These are phyloP conservation scores for Bombyx mandarina DNA, from an alignment of 1,140 invertebrate species.

Conservation along the genomic window DNA sequence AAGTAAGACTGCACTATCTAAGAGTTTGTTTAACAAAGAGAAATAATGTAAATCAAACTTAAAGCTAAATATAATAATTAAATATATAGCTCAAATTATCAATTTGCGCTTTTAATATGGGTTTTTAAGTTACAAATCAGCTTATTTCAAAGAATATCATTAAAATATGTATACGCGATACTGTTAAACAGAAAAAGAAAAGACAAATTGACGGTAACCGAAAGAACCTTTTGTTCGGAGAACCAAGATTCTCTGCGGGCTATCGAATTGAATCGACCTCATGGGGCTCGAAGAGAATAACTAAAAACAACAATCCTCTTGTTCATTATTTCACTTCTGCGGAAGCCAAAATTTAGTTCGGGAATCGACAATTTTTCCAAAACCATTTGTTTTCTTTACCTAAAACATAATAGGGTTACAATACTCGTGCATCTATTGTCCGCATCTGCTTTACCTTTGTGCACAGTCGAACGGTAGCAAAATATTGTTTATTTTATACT, in stretches of 20 bases:
- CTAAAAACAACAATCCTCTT: conserved; percentile 41
- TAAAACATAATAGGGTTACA: conserved; percentile 57
- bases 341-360: conserved; percentile 46
- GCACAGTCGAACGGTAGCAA: conserved; percentile 52
- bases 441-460: conserved; percentile 35
- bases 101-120: too few relatives aligned
- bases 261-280: conserved; percentile 41
- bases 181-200: not conserved
- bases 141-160: not conserved
- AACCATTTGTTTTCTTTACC: conserved; percentile 47
- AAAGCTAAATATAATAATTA: too few relatives aligned
- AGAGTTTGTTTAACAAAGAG: too few relatives aligned
- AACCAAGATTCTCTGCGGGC: conserved; percentile 41
- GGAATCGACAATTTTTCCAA: conserved; percentile 35
- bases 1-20: too few relatives aligned
- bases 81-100: too few relatives aligned
- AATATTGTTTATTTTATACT: conserved; percentile 64
- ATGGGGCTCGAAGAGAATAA: conserved; percentile 34
- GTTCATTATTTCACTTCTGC: conserved; percentile 41
- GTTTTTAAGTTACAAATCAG: not conserved
- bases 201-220: not conserved
- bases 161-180: not conserved
- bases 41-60: too few relatives aligned
- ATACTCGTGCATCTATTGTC: conserved; percentile 37
- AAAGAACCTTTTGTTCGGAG: conserved; percentile 17